Evolutionary conservation across 1,140 invertebrate genomes (phyloP), one percentile per base, ranked within the genome.

Genomic region (Sarcophaga peregrina): DNA sequence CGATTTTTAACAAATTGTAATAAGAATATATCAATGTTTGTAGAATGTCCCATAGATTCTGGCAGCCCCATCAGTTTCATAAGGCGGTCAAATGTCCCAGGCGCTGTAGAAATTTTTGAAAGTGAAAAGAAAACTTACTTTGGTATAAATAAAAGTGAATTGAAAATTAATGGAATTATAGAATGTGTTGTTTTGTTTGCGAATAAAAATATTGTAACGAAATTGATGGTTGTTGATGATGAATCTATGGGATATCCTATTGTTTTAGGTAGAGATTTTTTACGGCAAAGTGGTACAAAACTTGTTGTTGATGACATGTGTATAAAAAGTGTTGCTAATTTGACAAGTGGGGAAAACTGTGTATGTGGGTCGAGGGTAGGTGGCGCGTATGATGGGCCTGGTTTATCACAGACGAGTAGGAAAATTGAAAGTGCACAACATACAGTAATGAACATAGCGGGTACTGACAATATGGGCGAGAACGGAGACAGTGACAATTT

Each of bases 301-400:
- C 2, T 83, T 82, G 83, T 76, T 37, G n/a, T 85, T 87, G 54
- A 87, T 86, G 54, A 20, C 48, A 50, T 62, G 52, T 54, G 52
- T 58, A 58, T 58, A 58, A 58, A 13, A 58, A 58, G 52, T 58
- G 13, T 58, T 58, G 52, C 52, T 58, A 58, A 58, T 58, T 58
- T 58, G 9, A 58, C 52, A 11, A 58, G 52, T 58, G 52, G 11
- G 52, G 52, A 58, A 58, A 13, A 58, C 52, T 58, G 52, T 58
- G 11, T 58, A 58, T 10, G 52, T 58, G 52, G 10, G 6, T 58
- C 52, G 52, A 52, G 50, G 13, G 50, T 52, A 52, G 50, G 5
- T 50, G 48, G 48, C 11, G 48, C 48, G 48, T 50, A 50, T 50
- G 48, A 50, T 50, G 48, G 48, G 48, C 11, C 48, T 50, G 48